Evolutionary conservation across 2,888 invertebrate species (phyloP), one percentile per base, ranked within the genome.

Genomic region (Petrolisthes cinctipes): DNA sequence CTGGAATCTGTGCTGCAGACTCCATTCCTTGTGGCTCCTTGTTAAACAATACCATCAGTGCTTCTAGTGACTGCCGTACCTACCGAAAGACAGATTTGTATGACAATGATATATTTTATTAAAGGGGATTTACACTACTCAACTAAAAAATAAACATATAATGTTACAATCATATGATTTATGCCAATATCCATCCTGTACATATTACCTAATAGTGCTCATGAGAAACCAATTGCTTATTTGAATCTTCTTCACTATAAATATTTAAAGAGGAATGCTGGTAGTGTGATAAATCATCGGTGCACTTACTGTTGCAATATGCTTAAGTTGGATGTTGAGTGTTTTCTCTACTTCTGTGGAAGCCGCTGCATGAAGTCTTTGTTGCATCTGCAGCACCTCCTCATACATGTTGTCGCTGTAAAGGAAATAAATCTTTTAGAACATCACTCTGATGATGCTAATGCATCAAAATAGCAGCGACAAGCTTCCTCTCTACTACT

Each of bases 321-420:
- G 90, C 66, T 88, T 87, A n/a, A 90, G 75, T 57, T 90, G 90
- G 51, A 83, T 78, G 75, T 78, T 86, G 37, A 90, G 78, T 7
- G 89, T 89, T 75, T 89, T 90, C 79, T 89, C 86, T 56, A 90
- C 83, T 68, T 89, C 90, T 53, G 85, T 82, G 54, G 90, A 85
- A 4, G 90, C 88, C 1, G 90, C 85, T 53, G 87, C 82, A 81
- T 90, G 90, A 2, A 90, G 83, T 54, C 89, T 73, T 80, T 90
- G 90, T 73, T 90, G 90, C 89, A 90, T 87, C 51, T 88, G 85
- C 14, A 90, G 88, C 7, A 90, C 86, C 61, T 90, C 89, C 73
- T 88, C 87, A 61, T 90, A 89, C 83, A 86, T 88, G 71, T 81
- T 82, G 57, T 88, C 85, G 51, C 88, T 88, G 85, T 37, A 61